Conservation (phyloP, 2,113 vertebrate genomes). For the Oriolus oriolus region DNA sequence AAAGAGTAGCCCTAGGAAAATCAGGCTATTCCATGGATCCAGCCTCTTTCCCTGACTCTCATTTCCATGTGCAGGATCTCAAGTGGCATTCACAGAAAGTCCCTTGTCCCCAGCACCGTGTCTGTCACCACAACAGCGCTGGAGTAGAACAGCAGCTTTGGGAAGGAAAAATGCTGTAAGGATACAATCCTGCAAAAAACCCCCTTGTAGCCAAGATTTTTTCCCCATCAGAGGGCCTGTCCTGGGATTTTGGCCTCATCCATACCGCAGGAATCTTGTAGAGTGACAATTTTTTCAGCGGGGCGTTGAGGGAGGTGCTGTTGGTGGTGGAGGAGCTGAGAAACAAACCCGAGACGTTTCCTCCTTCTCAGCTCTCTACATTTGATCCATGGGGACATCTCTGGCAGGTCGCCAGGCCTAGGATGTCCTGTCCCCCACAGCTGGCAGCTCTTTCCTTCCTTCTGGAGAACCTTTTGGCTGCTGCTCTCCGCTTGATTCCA, state of each 20-base stretch:
- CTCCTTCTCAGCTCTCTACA: neutral
- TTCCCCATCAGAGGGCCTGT: neutral
- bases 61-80: neutral
- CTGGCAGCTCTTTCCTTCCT: neutral
- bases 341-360: fast-evolving
- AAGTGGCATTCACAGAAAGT: neutral
- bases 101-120: fast-evolving
- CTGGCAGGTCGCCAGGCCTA: neutral
- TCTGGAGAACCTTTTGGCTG: neutral
- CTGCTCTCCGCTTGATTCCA: neutral
- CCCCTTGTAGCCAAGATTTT: neutral
- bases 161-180: neutral
- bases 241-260: neutral
- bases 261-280: neutral
- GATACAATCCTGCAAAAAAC: neutral
- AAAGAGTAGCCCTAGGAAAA: neutral
- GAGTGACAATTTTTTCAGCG: neutral
- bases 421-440: too few relatives aligned
- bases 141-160: neutral
- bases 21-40: neutral
- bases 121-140: neutral
- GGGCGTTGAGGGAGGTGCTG: neutral
- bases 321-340: neutral
- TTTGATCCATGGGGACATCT: neutral
- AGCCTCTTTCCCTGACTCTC: neutral